phyloP scores from a whole-genome alignment of 1,140 invertebrate species.

The Pseudomyrmex gracilis region DNA sequence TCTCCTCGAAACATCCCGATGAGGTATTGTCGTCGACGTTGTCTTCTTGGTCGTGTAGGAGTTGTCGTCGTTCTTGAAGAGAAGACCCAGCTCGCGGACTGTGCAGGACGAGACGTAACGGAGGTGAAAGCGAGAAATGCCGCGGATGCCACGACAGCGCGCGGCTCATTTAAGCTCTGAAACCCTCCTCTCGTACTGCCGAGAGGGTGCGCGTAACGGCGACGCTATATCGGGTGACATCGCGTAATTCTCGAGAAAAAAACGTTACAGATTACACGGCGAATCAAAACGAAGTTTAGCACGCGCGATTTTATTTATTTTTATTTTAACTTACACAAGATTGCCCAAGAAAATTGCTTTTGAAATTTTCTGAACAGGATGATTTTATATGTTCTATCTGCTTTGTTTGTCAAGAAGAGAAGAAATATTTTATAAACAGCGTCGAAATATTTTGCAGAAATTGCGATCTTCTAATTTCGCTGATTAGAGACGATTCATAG shows the following conservation, averaged over 20 bases:
- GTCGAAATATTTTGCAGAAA: neutral
- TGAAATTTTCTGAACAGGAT: neutral
- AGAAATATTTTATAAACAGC: too few relatives aligned
- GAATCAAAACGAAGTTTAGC: too few relatives aligned
- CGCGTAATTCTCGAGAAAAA: neutral
- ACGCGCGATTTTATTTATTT: too few relatives aligned
- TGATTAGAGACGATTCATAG: neutral
- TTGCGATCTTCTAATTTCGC: neutral
- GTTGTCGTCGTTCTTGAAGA: conserved; percentile 44
- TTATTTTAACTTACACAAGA: too few relatives aligned
- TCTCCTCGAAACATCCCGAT: conserved; percentile 46
- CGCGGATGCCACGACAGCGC: conserved; percentile 57
- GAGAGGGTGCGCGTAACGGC: conserved; percentile 17
- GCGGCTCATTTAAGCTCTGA: conserved; percentile 63
- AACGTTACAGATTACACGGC: neutral
- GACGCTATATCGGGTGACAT: conserved; percentile 32
- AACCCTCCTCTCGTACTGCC: conserved; percentile 35
- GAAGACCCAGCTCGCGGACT: conserved; percentile 30
- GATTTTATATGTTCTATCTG: neutral
- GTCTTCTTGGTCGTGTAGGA: conserved; percentile 25
- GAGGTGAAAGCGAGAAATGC: conserved; percentile 40
- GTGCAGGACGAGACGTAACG: conserved; percentile 16
- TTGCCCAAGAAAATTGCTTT: too few relatives aligned
- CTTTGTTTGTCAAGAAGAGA: too few relatives aligned
- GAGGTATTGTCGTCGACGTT: conserved; percentile 54